Conservation (phyloP, 2,113 vertebrate genomes). For the Mesoclemmys tuberculata region DNA sequence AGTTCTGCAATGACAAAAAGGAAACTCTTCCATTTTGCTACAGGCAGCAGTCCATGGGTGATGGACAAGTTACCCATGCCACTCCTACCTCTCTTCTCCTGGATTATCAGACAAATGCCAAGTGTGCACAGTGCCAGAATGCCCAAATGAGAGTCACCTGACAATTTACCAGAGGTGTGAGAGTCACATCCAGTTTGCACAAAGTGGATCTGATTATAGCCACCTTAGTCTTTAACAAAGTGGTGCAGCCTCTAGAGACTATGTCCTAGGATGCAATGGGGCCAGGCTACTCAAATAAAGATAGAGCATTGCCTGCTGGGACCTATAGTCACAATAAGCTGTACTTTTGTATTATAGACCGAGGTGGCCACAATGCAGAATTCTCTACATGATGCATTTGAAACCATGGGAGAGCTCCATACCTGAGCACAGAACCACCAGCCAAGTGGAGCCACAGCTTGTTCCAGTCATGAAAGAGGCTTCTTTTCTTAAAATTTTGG, state of each 20-base stretch:
- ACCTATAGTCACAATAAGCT: not conserved
- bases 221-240: accelerated
- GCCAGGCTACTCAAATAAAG: not conserved
- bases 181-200: accelerated
- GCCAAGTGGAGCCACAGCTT: not conserved
- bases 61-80: not conserved
- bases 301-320: not conserved
- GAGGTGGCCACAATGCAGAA: not conserved
- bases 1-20: constrained; percentile 86
- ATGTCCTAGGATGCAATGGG: not conserved
- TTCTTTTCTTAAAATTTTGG: not conserved
- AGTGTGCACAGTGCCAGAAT: not conserved
- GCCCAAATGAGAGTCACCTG: accelerated
- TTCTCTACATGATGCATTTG: not conserved
- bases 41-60: not conserved
- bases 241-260: not conserved
- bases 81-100: not conserved
- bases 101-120: not conserved
- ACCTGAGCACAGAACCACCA: not conserved
- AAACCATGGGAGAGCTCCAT: not conserved
- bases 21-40: not conserved
- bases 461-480: not conserved
- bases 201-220: accelerated
- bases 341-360: not conserved
- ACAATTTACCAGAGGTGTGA: not conserved